A percentile compares a stretch with the other conserved stretches of the same genome.
Conservation (phyloP, 2,888 invertebrate genomes). For the Perithous albicinctus region DNA sequence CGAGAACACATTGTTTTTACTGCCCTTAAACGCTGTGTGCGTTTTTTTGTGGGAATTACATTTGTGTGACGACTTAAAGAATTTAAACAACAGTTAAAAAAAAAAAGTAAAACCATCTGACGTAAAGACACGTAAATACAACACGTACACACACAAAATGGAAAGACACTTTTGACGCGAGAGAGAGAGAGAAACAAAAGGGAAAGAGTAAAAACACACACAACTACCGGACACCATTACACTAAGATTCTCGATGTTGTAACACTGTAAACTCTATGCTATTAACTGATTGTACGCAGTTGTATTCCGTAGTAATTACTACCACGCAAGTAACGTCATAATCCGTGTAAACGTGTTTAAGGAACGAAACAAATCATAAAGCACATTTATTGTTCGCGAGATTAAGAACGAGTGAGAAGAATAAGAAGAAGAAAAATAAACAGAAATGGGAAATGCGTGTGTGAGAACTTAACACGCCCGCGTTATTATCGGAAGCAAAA, state of each 20-base stretch:
- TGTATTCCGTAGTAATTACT: conserved; percentile 79
- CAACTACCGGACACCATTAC: conserved; percentile 65
- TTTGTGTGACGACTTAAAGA: conserved; percentile 8
- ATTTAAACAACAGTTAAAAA: conserved; percentile 17
- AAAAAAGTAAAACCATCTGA: conserved; percentile 29
- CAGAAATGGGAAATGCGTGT: conserved; percentile 12
- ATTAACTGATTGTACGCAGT: conserved; percentile 80
- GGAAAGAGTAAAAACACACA: conserved; percentile 39
- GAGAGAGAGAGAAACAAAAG: conserved; percentile 63
- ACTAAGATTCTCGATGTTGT: conserved; percentile 83
- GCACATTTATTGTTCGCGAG: conserved; percentile 35
- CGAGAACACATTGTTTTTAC: conserved; percentile 6
- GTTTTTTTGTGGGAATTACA: conserved; percentile 27
- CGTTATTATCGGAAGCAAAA: conserved; percentile 31
- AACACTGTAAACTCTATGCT: conserved; percentile 82
- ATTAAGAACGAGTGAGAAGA: conserved; percentile 25
- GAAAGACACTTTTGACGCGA: conserved; percentile 51
- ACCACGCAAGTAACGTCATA: conserved; percentile 71
- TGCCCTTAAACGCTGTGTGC: conserved; percentile 1
- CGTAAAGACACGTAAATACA: conserved; percentile 25
- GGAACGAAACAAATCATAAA: conserved; percentile 42
- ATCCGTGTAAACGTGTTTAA: conserved; percentile 66
- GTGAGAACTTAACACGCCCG: conserved; percentile 35
- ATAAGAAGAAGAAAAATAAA: not conserved
- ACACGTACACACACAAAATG: conserved; percentile 28